Evolutionary conservation across 2,113 vertebrate species (phyloP).

Genomic region (Neotoma lepida): DNA sequence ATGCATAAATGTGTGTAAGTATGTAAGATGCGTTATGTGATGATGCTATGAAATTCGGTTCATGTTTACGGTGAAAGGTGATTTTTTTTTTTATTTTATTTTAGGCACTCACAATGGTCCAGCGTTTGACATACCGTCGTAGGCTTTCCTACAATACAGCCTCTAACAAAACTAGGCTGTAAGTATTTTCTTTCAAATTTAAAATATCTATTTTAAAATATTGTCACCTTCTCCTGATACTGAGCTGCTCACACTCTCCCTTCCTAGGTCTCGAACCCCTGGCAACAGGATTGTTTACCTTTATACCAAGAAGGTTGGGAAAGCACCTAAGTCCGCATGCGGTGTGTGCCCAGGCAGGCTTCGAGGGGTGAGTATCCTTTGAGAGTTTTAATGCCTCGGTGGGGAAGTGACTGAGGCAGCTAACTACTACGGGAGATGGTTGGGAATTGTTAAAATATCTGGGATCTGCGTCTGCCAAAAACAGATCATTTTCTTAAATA

Average conservation of each 20-base stretch:
- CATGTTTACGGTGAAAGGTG: not conserved
- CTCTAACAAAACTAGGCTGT: conserved; percentile 99
- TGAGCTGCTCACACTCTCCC: not conserved
- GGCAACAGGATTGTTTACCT: conserved; percentile 98
- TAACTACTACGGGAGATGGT: too few relatives aligned
- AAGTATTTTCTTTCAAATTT: conserved; percentile 81
- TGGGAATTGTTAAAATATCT: not conserved
- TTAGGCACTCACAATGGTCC: conserved; percentile 92
- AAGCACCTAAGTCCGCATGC: conserved; percentile 97
- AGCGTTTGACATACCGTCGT: conserved; percentile 98
- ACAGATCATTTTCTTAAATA: not conserved
- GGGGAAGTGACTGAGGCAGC: not conserved
- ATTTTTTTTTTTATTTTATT: conserved; percentile 48
- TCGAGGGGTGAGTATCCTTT: conserved; percentile 91
- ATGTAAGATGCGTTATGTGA: not conserved
- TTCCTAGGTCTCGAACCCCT: conserved; percentile 94
- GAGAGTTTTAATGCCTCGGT: not conserved
- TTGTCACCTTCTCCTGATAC: not conserved
- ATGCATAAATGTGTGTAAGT: accelerated
- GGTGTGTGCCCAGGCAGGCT: conserved; percentile 97
- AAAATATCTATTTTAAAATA: not conserved
- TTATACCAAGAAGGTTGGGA: conserved; percentile 99
- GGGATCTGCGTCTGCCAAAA: not conserved
- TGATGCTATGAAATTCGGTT: not conserved
- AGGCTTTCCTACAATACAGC: conserved; percentile 99